A percentile compares a stretch with the other conserved stretches of the same genome.
Evolutionary conservation across 37 sponge, comb jelly and placozoan species (phyloP).

Genomic region (Mnemiopsis leidyi): DNA sequence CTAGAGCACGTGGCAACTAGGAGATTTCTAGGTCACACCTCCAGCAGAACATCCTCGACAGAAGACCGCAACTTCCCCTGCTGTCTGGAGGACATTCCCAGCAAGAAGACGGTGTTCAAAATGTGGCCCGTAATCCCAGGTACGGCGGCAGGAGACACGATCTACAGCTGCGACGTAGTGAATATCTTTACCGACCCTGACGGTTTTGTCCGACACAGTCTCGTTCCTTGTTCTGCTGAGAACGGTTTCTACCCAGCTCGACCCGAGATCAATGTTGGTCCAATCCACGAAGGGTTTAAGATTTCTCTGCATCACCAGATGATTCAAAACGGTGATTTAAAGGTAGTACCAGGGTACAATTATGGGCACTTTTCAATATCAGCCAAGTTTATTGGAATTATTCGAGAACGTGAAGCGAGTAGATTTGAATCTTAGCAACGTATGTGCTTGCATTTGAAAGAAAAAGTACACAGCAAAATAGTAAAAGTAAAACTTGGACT

Average conservation of each 20-base stretch:
- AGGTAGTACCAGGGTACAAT: no score
- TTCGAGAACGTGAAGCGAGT: no score
- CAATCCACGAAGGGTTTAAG: background rate
- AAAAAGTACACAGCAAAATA: background rate
- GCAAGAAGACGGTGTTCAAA: background rate
- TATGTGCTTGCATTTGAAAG: no score
- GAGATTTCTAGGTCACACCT: background rate
- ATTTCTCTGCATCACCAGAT: background rate
- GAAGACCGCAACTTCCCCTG: slow-evolving; percentile 3
- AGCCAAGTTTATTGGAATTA: no score
- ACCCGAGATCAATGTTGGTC: background rate
- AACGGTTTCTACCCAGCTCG: background rate
- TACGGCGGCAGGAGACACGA: background rate
- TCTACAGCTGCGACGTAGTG: background rate
- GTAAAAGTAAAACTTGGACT: background rate
- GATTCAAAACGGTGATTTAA: background rate
- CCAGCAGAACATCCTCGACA: background rate
- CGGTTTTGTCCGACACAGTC: background rate
- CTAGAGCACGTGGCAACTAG: slow-evolving; percentile 11
- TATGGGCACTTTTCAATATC: no score
- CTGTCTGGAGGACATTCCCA: background rate
- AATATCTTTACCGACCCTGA: slow-evolving; percentile 1
- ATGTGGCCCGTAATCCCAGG: background rate
- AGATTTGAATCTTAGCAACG: no score
- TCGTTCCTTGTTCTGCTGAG: background rate